Conservation (phyloP, 2,797 vertebrate species). For the Ceryle rudis region DNA sequence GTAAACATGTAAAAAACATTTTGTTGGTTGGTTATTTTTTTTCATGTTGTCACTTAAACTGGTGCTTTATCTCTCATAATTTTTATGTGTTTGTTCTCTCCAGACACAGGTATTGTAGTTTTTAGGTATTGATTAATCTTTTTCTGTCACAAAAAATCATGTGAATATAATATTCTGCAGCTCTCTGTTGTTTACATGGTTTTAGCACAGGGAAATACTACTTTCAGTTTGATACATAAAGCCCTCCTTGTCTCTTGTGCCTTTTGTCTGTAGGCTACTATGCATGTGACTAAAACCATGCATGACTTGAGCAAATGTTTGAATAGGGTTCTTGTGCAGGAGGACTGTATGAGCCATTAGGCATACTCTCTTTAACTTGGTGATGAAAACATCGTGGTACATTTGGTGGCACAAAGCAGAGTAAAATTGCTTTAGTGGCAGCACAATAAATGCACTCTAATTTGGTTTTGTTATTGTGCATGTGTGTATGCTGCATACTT, state of each 20-base stretch:
- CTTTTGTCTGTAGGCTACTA: slow-evolving; percentile 67
- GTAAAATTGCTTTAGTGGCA: slow-evolving; percentile 60
- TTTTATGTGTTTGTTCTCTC: not conserved
- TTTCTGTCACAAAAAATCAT: not conserved
- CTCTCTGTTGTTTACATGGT: slow-evolving; percentile 27
- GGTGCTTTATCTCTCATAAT: not conserved
- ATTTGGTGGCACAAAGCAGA: slow-evolving; percentile 48
- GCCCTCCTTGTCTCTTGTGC: slow-evolving; percentile 61
- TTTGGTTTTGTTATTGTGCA: not conserved
- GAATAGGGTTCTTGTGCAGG: slow-evolving; percentile 70
- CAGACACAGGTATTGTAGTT: not conserved
- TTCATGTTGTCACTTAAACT: not conserved
- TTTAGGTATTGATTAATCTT: not conserved
- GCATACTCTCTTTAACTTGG: slow-evolving; percentile 33
- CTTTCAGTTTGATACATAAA: slow-evolving; percentile 66
- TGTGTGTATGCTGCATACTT: not conserved
- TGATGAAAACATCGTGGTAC: slow-evolving; percentile 61
- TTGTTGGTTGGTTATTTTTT: not conserved
- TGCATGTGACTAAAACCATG: slow-evolving; percentile 63
- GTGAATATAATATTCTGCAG: not conserved
- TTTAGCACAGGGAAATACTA: slow-evolving; percentile 42
- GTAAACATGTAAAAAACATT: not conserved
- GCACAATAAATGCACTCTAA: slow-evolving; percentile 41
- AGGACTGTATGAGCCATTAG: slow-evolving; percentile 50
- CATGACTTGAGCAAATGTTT: slow-evolving; percentile 72